phyloP scores from a whole-genome alignment of 2,113 vertebrate genomes.

The Aegithalos caudatus region DNA sequence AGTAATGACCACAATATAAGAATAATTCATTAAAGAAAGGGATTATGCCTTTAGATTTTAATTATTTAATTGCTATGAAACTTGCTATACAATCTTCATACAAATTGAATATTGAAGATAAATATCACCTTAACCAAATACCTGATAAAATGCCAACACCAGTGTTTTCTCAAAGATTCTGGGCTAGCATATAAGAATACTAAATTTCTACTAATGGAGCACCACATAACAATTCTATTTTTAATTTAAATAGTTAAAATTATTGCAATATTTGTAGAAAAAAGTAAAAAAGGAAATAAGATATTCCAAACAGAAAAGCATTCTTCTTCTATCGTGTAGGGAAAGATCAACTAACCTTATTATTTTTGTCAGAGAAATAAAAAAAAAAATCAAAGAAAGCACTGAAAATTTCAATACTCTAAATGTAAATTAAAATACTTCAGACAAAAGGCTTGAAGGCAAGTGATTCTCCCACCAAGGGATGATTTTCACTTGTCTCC shows the following conservation, averaged over 20 bases:
- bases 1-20: not conserved
- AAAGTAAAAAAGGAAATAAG: not conserved
- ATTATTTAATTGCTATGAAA: not conserved
- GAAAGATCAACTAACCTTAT: not conserved
- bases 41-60: not conserved
- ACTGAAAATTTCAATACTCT: constrained; percentile 36
- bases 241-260: constrained; percentile 46
- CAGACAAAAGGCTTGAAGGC: constrained; percentile 63
- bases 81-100: constrained; percentile 3
- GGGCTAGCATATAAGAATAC: not conserved
- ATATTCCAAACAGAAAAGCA: not conserved
- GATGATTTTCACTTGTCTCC: constrained; percentile 73
- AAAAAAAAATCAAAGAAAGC: constrained; percentile 41
- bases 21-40: not conserved
- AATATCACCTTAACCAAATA: constrained; percentile 11
- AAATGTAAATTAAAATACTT: constrained; percentile 62
- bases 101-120: constrained; percentile 26
- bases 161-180: constrained; percentile 26
- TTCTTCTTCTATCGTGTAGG: not conserved
- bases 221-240: constrained; percentile 25
- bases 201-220: not conserved
- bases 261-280: constrained; percentile 34
- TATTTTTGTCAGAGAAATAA: constrained; percentile 44
- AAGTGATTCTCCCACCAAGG: constrained; percentile 50
- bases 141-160: constrained; percentile 39